These are phyloP conservation scores for Cebus imitator DNA, from an alignment of 2,113 vertebrate species.

Conservation along the genomic window DNA sequence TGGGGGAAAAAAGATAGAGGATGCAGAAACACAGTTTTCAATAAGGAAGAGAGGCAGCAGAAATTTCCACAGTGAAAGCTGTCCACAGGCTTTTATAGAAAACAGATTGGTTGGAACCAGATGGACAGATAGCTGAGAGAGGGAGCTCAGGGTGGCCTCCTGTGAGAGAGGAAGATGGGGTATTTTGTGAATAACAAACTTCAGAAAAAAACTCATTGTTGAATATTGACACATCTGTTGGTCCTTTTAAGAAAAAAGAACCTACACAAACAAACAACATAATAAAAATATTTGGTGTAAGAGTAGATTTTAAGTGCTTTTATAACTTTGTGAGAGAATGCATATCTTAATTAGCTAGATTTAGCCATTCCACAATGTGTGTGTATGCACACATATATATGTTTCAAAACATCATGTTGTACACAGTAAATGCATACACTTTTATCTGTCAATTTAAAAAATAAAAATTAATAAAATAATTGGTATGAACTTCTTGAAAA, in stretches of 20 bases:
- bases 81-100: no score
- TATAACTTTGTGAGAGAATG: neutral
- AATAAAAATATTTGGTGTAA: neutral
- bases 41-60: accelerated
- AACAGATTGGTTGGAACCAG: neutral
- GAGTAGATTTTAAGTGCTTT: neutral
- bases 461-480: neutral
- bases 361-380: neutral
- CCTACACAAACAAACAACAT: neutral
- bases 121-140: neutral
- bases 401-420: neutral
- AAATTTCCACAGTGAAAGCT: neutral
- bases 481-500: neutral
- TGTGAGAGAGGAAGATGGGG: neutral
- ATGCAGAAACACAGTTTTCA: neutral
- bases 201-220: neutral
- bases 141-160: neutral
- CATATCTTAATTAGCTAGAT: neutral
- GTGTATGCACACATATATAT: neutral
- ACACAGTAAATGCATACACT: neutral
- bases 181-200: neutral
- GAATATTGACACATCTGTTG: neutral
- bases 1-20: neutral
- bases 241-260: neutral
- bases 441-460: neutral